Conservation (phyloP, 2,888 invertebrate species). For the Uropetala carovei region DNA sequence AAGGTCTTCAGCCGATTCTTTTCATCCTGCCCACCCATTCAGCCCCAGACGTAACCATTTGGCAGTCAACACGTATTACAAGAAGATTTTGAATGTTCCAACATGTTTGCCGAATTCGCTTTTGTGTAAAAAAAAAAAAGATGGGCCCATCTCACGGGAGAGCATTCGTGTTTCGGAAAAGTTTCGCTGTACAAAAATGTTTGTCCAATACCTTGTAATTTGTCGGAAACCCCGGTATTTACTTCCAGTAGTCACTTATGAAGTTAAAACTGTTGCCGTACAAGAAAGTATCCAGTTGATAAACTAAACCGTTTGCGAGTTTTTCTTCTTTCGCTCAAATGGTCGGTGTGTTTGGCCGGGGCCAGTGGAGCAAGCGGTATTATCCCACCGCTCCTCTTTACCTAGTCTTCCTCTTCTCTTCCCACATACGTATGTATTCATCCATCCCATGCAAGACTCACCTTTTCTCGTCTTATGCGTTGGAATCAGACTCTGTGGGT, state of each 20-base stretch:
- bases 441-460: too few relatives aligned
- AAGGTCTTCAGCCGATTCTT: background rate
- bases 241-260: conserved; percentile 1
- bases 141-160: background rate
- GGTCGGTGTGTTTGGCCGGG: too few relatives aligned
- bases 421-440: too few relatives aligned
- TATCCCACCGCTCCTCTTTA: too few relatives aligned
- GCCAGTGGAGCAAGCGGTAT: too few relatives aligned
- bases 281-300: background rate
- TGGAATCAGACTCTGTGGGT: too few relatives aligned
- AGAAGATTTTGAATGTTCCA: background rate
- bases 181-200: background rate
- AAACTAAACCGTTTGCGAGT: background rate
- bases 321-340: background rate
- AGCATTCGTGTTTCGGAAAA: background rate
- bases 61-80: conserved; percentile 35
- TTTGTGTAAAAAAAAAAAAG: conserved; percentile 8
- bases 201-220: conserved; percentile 19
- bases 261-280: conserved; percentile 10
- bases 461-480: too few relatives aligned
- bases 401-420: too few relatives aligned
- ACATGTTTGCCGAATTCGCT: background rate
- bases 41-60: conserved; percentile 19
- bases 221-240: background rate
- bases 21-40: conserved; percentile 10